Base-by-base conservation (phyloP, 2,888 invertebrate species). In the Polyommatus iphigenia region DNA sequence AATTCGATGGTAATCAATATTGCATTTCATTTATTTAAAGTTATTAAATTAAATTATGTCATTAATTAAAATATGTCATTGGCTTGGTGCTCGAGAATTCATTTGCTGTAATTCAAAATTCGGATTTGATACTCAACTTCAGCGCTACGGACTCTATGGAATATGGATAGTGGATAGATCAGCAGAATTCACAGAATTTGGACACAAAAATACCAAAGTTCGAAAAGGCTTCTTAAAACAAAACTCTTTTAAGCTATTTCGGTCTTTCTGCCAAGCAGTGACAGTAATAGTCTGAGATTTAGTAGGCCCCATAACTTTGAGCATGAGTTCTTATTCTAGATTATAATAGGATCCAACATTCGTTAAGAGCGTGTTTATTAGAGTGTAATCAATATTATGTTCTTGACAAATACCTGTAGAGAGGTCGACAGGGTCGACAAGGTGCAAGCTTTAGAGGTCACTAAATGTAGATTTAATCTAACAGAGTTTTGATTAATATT, bases 391-490 rank as follows among this genome's bases (percentile, higher is more conserved):
- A 67, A 29, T 32, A 67, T 67, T 32, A 67, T 67, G 67, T 67
- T 67, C 20, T 15, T 67, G 29, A 67, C 24, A 29, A 67, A 67
- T 67, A 67, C 7, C 67, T 62, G 62, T 62, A 6, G 4, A 67
- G 29, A 67, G 67, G 67, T 67, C 67, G 67, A 18, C 32, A 32
- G 67, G 67, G 67, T 67, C 18, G 29, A 6, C 67, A 2, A 67
- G 67, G 67, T 67, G 67, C 67, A 67, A 32, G 29, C 67, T 29
- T 67, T 67, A 2, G 67, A 32, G 67, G 67, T 67, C 67, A 67
- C 67, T 29, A 67, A 67, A 67, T 67, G 67, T 67, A 32, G 67
- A 67, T 32, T 29, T 67, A 15, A 67, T 67, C 67, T 67, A 67
- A 67, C 29, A 29, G 67, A 32, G 32, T 67, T 67, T 67, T 67